Evolutionary conservation across 30 jellyfish, hydroid and myxozoan genomes (phyloP).

Genomic region (Sanderia malayensis): DNA sequence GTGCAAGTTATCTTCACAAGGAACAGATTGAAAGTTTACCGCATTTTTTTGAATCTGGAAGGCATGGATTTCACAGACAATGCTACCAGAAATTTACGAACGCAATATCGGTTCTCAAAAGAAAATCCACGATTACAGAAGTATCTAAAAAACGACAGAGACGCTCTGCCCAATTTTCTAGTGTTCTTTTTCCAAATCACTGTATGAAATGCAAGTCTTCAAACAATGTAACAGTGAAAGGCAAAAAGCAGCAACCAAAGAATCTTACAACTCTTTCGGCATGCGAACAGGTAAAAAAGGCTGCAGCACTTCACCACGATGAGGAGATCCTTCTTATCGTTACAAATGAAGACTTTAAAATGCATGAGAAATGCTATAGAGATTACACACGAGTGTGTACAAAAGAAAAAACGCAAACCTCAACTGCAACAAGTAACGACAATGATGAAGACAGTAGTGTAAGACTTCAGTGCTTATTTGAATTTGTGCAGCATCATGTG

Average conservation of each 20-base stretch:
- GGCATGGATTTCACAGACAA: neutral
- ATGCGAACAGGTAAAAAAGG: conserved; percentile 13
- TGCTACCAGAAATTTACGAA: neutral
- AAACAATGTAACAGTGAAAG: conserved; percentile 10
- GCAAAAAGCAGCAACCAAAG: conserved; percentile 19
- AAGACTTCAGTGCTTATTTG: neutral
- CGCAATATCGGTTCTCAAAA: conserved; percentile 3
- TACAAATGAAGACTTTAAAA: conserved; percentile 32
- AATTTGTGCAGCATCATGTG: neutral
- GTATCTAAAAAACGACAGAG: conserved; percentile 25
- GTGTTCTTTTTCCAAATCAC: conserved; percentile 20
- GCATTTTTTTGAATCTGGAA: conserved; percentile 4
- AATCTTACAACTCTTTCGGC: conserved; percentile 12
- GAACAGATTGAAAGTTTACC: conserved; percentile 16
- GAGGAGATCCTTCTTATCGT: no score
- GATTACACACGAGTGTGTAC: conserved; percentile 4
- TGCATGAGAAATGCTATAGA: no score
- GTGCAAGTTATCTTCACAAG: conserved; percentile 13
- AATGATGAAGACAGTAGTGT: no score
- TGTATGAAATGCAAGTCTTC: conserved; percentile 30
- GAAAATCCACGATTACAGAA: neutral
- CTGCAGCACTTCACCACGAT: conserved; percentile 21
- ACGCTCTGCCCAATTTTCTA: conserved; percentile 5
- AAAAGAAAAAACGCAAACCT: neutral
- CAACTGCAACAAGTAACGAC: neutral